Evolutionary conservation across 2,888 invertebrate genomes (phyloP).

Genomic region (Heliconius ismenius): DNA sequence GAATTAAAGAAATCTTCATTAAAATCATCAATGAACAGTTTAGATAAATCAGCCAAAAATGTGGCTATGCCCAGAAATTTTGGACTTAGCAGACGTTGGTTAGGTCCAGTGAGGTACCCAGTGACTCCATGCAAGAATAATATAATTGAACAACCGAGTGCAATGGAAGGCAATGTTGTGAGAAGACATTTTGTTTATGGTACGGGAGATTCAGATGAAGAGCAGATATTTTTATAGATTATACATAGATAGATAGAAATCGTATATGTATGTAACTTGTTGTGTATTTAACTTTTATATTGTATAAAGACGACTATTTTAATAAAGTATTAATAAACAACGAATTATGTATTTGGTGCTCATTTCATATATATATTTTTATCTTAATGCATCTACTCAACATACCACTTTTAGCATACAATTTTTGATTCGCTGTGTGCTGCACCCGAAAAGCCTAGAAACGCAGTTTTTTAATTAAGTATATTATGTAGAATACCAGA

Average conservation of each 20-base stretch:
- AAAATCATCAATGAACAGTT: slow-evolving; percentile 67
- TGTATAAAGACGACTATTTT: slow-evolving; percentile 15
- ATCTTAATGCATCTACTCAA: neutral
- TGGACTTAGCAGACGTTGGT: slow-evolving; percentile 82
- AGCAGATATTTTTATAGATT: slow-evolving; percentile 84
- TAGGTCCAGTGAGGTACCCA: slow-evolving; percentile 84
- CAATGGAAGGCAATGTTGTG: slow-evolving; percentile 67
- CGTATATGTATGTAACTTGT: slow-evolving; percentile 27
- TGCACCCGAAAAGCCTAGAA: no score
- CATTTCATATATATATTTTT: neutral
- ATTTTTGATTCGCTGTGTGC: no score
- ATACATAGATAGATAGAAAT: slow-evolving; percentile 15
- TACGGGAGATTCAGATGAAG: slow-evolving; percentile 82
- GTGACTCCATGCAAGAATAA: slow-evolving; percentile 84
- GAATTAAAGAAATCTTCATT: slow-evolving; percentile 63
- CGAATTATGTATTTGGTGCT: slow-evolving; percentile 33
- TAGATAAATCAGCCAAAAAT: slow-evolving; percentile 66
- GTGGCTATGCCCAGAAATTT: slow-evolving; percentile 83
- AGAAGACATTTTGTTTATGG: slow-evolving; percentile 76
- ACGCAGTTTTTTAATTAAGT: no score
- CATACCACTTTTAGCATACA: no score
- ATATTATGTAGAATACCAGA: no score
- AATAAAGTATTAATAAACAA: neutral
- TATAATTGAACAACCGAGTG: slow-evolving; percentile 57
- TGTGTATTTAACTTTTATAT: slow-evolving; percentile 35